A percentile compares a stretch with the other conserved stretches of the same genome.
Conservation (phyloP, 2,113 vertebrate genomes). For the Leptobrachium ailaonicum region DNA sequence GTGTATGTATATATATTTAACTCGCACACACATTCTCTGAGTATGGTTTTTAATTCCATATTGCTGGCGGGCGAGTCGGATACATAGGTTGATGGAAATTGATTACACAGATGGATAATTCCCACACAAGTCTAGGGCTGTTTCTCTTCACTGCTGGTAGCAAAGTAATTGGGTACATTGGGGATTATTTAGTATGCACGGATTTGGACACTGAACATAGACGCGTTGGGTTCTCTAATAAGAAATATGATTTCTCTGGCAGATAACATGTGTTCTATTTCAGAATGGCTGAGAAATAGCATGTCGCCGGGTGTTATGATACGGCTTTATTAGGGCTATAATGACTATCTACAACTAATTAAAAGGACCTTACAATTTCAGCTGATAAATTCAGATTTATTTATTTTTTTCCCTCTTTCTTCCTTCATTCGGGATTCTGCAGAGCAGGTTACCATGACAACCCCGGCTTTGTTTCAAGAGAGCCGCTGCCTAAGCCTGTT, state of each 20-base stretch:
- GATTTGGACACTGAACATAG: too few species aligned
- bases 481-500: conserved; percentile 23
- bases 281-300: background rate
- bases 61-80: too few species aligned
- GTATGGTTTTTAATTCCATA: too few species aligned
- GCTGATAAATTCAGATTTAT: conserved; percentile 37
- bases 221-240: too few species aligned
- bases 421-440: conserved; percentile 22
- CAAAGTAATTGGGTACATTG: too few species aligned
- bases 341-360: conserved; percentile 41
- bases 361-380: conserved; percentile 23
- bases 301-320: background rate
- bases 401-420: background rate
- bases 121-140: too few species aligned
- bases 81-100: too few species aligned
- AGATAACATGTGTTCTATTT: background rate
- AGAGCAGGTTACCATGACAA: conserved; percentile 35
- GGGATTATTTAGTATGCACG: too few species aligned
- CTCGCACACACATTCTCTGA: too few species aligned
- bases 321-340: conserved; percentile 15
- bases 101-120: too few species aligned
- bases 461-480: conserved; percentile 30
- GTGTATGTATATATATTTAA: too few species aligned
- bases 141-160: too few species aligned
- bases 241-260: background rate